Conservation (phyloP, 2,888 invertebrate species). For the Crematogaster levior region DNA sequence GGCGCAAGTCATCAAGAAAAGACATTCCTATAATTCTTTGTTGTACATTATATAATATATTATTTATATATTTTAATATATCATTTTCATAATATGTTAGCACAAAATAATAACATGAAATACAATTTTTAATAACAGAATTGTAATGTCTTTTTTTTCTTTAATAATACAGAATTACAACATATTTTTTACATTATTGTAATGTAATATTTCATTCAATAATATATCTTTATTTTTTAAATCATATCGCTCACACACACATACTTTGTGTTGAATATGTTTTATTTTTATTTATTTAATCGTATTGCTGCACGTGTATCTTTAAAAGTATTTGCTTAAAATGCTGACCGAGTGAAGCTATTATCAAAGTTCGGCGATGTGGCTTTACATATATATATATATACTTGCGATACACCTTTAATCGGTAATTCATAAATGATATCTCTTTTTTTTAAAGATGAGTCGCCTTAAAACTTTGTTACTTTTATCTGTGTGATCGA, state of each 20-base stretch:
- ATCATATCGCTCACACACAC: too few relatives aligned
- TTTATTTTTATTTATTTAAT: neutral
- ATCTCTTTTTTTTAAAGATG: neutral
- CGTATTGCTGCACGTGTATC: neutral
- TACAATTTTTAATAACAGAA: neutral
- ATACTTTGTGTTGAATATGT: too few relatives aligned
- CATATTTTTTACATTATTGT: neutral
- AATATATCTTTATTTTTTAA: too few relatives aligned
- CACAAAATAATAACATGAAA: neutral
- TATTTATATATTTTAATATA: neutral
- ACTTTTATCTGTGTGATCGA: constrained; percentile 37
- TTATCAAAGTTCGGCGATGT: neutral
- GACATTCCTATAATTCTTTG: neutral
- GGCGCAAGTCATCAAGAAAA: constrained; percentile 16
- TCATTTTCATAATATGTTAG: neutral
- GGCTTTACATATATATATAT: neutral
- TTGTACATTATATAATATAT: neutral
- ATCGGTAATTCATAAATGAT: neutral
- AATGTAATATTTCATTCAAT: neutral
- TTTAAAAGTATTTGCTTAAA: neutral
- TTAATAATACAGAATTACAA: neutral
- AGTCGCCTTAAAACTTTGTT: neutral
- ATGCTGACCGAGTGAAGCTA: neutral
- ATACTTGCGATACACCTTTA: neutral
- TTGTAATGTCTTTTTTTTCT: neutral